phyloP scores from a whole-genome alignment of 2,113 vertebrate genomes.

The Manacus vitellinus region DNA sequence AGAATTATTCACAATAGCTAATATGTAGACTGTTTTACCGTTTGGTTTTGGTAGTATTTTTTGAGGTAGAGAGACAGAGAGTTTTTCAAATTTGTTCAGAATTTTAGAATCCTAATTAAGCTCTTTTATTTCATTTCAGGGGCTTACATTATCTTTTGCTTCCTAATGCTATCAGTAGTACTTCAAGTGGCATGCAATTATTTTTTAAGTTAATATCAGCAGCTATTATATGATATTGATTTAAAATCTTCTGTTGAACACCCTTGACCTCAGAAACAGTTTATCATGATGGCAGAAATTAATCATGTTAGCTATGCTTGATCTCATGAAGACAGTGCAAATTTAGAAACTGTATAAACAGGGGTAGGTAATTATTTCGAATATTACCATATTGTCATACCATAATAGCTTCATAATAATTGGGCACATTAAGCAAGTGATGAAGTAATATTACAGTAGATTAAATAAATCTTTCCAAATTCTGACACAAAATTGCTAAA shows the following conservation, averaged over 20 bases:
- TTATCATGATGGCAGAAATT: not conserved
- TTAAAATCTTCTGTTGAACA: not conserved
- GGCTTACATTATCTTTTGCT: not conserved
- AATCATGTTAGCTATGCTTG: not conserved
- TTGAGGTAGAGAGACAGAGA: not conserved
- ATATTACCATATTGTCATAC: not conserved
- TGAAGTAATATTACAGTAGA: not conserved
- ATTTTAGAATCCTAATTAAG: not conserved
- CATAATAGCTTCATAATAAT: not conserved
- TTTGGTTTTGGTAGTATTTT: not conserved
- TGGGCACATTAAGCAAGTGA: not conserved
- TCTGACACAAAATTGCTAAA: not conserved
- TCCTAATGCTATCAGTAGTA: not conserved
- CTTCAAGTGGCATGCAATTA: not conserved
- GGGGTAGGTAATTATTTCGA: not conserved
- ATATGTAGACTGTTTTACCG: not conserved
- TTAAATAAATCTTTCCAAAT: not conserved
- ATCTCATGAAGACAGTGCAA: not conserved
- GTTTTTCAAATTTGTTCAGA: not conserved
- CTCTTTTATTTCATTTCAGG: not conserved
- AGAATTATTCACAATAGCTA: not conserved
- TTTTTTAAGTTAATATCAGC: not conserved
- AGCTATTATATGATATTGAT: not conserved
- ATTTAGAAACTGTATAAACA: slow-evolving; percentile 4
- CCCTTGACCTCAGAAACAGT: not conserved